Evolutionary conservation across 2,797 vertebrate genomes (phyloP).

Genomic region (Lophius americanus): DNA sequence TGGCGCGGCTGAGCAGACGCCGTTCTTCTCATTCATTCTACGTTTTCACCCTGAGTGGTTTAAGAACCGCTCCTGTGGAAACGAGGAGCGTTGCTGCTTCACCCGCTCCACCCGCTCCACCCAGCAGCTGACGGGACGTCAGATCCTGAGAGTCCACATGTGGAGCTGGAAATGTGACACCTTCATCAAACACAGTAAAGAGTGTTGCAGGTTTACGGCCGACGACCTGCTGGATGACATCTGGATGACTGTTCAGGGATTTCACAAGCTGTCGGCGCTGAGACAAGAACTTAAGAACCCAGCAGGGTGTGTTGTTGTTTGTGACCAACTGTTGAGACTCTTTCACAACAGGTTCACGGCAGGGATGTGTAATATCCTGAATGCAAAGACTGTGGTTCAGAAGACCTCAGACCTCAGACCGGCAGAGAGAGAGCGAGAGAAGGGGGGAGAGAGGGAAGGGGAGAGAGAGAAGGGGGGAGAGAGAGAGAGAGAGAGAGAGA

Average conservation of each 20-base stretch:
- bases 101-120: not conserved
- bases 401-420: not conserved
- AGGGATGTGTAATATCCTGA: conserved; percentile 3
- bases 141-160: not conserved
- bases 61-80: not conserved
- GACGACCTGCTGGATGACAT: not conserved
- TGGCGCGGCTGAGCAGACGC: too few species aligned
- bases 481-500: too few species aligned
- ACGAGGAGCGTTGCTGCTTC: not conserved
- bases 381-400: not conserved
- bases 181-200: rapidly evolving
- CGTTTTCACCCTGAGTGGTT: not conserved
- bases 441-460: too few species aligned
- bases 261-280: not conserved
- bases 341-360: conserved; percentile 45
- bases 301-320: conserved; percentile 27
- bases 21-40: not conserved
- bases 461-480: too few species aligned
- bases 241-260: not conserved
- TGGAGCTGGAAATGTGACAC: not conserved
- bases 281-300: conserved; percentile 1
- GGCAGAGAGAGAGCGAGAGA: too few species aligned
- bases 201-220: not conserved
- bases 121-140: too few species aligned
- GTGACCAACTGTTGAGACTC: not conserved